A percentile compares a stretch with the other conserved stretches of the same genome.
phyloP scores from a whole-genome alignment of 2,113 vertebrate genomes.

The Petrocephalus microphthalmus region DNA sequence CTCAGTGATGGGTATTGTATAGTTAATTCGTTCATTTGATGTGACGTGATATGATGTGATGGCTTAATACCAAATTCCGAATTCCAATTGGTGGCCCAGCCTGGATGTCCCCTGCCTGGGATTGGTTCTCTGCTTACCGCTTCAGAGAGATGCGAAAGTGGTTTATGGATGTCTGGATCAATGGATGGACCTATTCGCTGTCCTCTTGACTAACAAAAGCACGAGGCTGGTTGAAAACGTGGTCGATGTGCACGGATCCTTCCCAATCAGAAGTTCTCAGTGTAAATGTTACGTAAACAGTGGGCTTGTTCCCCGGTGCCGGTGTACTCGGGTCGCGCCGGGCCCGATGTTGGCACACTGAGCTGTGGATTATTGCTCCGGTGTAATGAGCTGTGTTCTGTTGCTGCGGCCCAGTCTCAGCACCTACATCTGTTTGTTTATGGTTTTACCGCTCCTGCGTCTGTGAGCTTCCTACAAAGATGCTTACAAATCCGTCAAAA shows the following conservation, averaged over 20 bases:
- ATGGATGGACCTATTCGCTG: background rate
- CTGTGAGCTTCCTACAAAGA: background rate
- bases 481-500: background rate
- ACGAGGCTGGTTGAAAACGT: background rate
- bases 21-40: background rate
- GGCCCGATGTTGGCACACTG: background rate
- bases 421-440: background rate
- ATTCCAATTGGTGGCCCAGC: background rate
- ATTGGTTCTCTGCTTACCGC: background rate
- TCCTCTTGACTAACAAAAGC: background rate
- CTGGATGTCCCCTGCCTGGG: background rate
- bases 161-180: background rate
- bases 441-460: background rate
- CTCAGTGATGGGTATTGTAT: background rate
- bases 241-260: background rate
- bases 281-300: conserved; percentile 15
- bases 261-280: background rate
- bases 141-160: background rate
- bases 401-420: background rate
- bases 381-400: conserved; percentile 5
- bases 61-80: background rate
- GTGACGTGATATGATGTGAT: background rate
- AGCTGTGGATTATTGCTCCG: background rate
- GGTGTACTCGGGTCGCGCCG: background rate
- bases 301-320: background rate